phyloP scores from a whole-genome alignment of 2,888 invertebrate species.

The Phania funesta region DNA sequence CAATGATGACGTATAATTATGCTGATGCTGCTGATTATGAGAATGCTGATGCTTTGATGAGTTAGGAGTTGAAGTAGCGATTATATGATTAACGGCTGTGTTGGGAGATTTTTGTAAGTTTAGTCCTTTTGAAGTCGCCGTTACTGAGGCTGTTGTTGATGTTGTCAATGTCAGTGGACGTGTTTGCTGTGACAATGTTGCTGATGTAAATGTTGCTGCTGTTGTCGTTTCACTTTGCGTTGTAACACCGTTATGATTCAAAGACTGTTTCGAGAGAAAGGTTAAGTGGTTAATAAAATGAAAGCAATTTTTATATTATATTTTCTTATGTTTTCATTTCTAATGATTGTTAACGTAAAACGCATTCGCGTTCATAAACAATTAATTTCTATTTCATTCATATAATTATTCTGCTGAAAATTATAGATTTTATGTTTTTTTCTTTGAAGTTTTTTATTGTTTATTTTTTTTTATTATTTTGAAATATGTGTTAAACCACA shows the following conservation, averaged over 20 bases:
- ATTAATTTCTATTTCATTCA: neutral
- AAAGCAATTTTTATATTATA: slow-evolving; percentile 47
- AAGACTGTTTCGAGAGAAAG: slow-evolving; percentile 75
- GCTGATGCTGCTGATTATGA: slow-evolving; percentile 70
- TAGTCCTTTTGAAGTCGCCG: slow-evolving; percentile 64
- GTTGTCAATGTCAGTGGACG: slow-evolving; percentile 69
- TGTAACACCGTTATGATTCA: slow-evolving; percentile 78
- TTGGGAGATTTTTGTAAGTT: slow-evolving; percentile 79
- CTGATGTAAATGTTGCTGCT: slow-evolving; percentile 53
- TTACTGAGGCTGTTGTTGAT: slow-evolving; percentile 59
- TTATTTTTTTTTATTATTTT: slow-evolving; percentile 7
- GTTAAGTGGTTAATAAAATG: slow-evolving; percentile 71
- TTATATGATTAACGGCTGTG: slow-evolving; percentile 75
- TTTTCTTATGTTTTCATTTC: slow-evolving; percentile 55
- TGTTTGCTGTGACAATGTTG: slow-evolving; percentile 67
- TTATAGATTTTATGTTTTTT: slow-evolving; percentile 36
- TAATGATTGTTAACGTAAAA: slow-evolving; percentile 7
- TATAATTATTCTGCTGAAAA: slow-evolving; percentile 15
- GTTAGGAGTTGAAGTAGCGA: slow-evolving; percentile 60
- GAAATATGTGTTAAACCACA: slow-evolving; percentile 37
- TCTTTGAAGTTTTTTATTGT: slow-evolving; percentile 10
- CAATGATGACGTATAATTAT: neutral
- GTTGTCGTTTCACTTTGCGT: slow-evolving; percentile 68
- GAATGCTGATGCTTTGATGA: slow-evolving; percentile 64
- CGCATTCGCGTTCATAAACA: slow-evolving; percentile 7